These are phyloP conservation scores for Camelus bactrianus DNA, from an alignment of 2,113 vertebrate genomes.

Conservation along the genomic window DNA sequence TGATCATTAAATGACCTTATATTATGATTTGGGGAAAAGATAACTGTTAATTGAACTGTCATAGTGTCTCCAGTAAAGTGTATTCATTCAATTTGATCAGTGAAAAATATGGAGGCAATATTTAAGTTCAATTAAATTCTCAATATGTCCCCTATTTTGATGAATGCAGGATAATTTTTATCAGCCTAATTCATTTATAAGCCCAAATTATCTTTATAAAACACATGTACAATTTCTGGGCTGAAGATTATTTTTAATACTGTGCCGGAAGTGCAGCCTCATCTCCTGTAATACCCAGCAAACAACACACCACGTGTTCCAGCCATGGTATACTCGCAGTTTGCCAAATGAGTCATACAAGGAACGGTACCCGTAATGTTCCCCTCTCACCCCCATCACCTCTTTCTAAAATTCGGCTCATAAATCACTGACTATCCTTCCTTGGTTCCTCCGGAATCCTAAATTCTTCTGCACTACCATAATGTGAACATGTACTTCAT, in stretches of 20 bases:
- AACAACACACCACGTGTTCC: fast-evolving
- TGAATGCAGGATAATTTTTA: not conserved
- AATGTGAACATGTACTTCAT: fast-evolving
- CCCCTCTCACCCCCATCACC: not conserved
- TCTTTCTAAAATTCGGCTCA: not conserved
- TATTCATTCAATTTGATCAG: not conserved
- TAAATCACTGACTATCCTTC: not conserved
- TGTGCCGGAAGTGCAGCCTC: not conserved
- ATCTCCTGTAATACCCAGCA: fast-evolving
- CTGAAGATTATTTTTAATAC: not conserved
- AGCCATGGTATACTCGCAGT: too few relatives aligned
- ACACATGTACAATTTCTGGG: not conserved
- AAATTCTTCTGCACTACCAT: not conserved
- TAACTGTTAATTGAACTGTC: not conserved
- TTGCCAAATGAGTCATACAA: not conserved
- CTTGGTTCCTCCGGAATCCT: not conserved
- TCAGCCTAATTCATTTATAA: not conserved
- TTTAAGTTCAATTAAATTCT: not conserved
- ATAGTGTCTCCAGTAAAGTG: not conserved
- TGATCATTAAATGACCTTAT: not conserved
- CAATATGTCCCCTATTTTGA: not conserved
- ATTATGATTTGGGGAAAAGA: not conserved
- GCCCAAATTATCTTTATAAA: not conserved
- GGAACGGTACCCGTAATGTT: fast-evolving
- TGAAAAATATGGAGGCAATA: not conserved